Evolutionary conservation across 2,113 vertebrate species (phyloP), one percentile per base, ranked within the genome.

Genomic region (Thermophis baileyi): DNA sequence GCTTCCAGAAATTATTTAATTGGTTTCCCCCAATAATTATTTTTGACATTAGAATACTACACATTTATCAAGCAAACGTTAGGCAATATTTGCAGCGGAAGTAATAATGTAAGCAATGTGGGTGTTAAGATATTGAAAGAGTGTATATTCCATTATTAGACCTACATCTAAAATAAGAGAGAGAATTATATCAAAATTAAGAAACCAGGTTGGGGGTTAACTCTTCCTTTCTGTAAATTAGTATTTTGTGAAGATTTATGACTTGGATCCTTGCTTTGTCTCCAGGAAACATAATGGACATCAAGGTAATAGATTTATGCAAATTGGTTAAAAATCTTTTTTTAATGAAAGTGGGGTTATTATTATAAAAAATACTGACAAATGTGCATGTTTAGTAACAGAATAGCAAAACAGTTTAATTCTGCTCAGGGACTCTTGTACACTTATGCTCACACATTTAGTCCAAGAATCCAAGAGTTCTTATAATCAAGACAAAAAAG

Each of bases 11-110:
- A 0, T 88, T 24, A 69, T 89, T 88, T 85, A 63, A 90, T 11
- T 69, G 18, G 20, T 1, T 16, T 2, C 0, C 53, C 44, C 12
- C 35, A 92, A 93, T 46, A 89, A 89, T 90, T 94, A 74, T 92
- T 95, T 95, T 90, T 93, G 95, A 89, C 93, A 94, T 89, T 22
- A 95, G 44, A 93, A 55, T 40, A 86, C n/a, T 90, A 74, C 35
- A 85, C 53, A 93, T 85, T 87, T 90, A 63, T 24, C 44, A 63
- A 86, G 89, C 60, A 89, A 93, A 12, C 50, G 57, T 60, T 81
- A 86, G n/a, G 50, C 69, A 86, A 53, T 50, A 90, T n/a, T 86
- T 93, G 44, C 54, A 86, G 89, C 88, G 12, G 53, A 40, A 90
- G 69, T 60, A 85, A 86, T 81, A 24, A 90, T 60, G n/a, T 89